Base-by-base conservation (phyloP, 2,888 invertebrate genomes). In the Nomada lathburiana region DNA sequence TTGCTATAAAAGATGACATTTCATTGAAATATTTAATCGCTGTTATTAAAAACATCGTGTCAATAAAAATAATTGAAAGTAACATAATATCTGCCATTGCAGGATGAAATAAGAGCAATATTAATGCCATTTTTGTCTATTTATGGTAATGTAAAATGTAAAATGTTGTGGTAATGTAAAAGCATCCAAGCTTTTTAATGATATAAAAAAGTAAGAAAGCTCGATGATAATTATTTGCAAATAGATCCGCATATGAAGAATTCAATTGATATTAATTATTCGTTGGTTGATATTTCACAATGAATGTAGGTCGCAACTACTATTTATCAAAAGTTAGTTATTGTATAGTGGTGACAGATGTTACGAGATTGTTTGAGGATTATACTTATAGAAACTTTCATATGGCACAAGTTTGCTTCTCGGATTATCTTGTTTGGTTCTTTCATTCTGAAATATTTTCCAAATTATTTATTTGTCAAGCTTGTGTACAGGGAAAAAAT, bases 341-440 rank as follows among this genome's bases (percentile, higher is more conserved):
- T 76, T 80, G 57, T 44, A 26, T 11, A 47, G 65, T n/a, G 47
- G 52, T 52, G 65, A 67, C 79, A 82, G 81, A 82, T 80, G 80
- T 18, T 23, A 57, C 60, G 18, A 44, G 52, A 69, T 70, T 57
- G 74, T 74, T 57, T 52, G 23, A 26, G 65, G 74, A 65, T 69
- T 60, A 16, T 20, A 63, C 67, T 75, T 36, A 36, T 11, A 36
- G 65, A 63, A 74, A 74, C 59, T 82, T 80, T 20, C 23, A 63
- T 53, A 80, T 67, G 62, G 72, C 52, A 50, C 55, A 80, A 77
- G 62, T 77, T 80, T 44, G 11, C 20, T 57, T 23, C 13, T 3
- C 5, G 29, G 4, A 29, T 76, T 16, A 10, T 0, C 7, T 36
- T 7, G 23, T 47, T 44, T 44, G 60, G 20, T 36, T 26, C 26